Evolutionary conservation across 2,888 invertebrate species (phyloP), one percentile per base, ranked within the genome.

Genomic region (Drosophila anomelani): DNA sequence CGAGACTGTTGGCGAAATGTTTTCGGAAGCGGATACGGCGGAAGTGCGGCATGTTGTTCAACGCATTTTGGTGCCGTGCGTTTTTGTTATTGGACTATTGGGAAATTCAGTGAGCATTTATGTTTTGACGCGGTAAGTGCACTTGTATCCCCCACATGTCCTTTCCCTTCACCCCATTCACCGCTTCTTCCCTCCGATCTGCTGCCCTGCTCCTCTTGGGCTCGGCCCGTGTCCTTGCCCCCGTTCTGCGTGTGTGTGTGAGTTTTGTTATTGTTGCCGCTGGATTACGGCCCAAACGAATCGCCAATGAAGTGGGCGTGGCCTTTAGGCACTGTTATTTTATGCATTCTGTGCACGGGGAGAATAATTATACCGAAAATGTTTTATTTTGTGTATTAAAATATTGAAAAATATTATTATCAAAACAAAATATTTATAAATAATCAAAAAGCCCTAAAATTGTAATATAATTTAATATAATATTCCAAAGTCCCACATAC

Each of bases 11-110:
- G 60, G 60, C 75, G 56, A 84, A 87, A 90, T 90, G 91, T 87
- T 90, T 89, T 90, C 88, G 80, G 82, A 84, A 78, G 83, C 89
- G 89, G 88, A 92, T 89, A 90, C 91, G 80, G 91, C 85, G 79
- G 89, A 88, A 83, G 92, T 92, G 81, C 92, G 92, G 81, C 89
- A 92, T 85, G 87, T 92, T 88, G 91, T 95, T 69, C 95, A 95
- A 91, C 93, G 94, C 78, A 94, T 95, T 41, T 91, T 95, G 64
- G 94, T 95, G 69, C 95, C 95, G 58, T 93, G 94, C 76, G 93
- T 95, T 79, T 94, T 95, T 73, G 93, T 94, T 75, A 93, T 96
- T 69, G 96, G 96, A 70, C 93, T 96, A 66, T 92, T 95, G 61
- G 96, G 96, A 56, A 96, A 96, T 90, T 93, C 93, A 63, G 91